Conservation (phyloP, 64 coral and sea anemone genomes). For the Dendronephthya gigantea region DNA sequence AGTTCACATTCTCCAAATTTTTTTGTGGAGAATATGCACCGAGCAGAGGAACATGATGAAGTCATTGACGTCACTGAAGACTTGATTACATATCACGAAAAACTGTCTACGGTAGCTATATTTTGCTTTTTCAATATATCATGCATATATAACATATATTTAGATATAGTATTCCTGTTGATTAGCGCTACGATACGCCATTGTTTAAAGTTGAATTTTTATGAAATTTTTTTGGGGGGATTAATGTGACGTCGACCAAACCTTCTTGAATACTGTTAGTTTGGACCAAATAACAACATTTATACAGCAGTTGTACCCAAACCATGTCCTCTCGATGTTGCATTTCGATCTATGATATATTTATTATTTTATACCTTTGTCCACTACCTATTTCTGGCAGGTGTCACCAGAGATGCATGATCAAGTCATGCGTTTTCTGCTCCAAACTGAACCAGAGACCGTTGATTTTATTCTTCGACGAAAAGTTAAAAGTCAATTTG, state of each 20-base stretch:
- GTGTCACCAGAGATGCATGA: slow-evolving; percentile 73
- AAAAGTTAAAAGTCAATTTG: slow-evolving; percentile 40
- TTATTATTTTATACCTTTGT: no score
- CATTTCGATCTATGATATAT: no score
- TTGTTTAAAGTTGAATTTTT: no score
- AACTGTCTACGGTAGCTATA: slow-evolving; percentile 58
- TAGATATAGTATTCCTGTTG: neutral
- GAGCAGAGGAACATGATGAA: slow-evolving; percentile 87
- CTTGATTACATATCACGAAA: slow-evolving; percentile 58
- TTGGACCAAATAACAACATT: no score
- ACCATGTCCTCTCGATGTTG: no score
- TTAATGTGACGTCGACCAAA: no score
- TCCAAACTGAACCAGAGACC: slow-evolving; percentile 87
- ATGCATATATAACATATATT: no score
- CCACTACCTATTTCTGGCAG: slow-evolving; percentile 49
- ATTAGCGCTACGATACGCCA: neutral
- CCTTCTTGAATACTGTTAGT: no score
- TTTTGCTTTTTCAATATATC: neutral
- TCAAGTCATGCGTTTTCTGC: slow-evolving; percentile 59
- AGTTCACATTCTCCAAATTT: slow-evolving; percentile 60
- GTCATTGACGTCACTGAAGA: slow-evolving; percentile 84
- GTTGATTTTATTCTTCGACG: slow-evolving; percentile 82
- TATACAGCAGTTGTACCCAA: no score
- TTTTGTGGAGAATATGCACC: slow-evolving; percentile 65
- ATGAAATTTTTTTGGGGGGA: no score